Conservation (phyloP, 2,888 invertebrate species). For the Himalopsyche kuldschensis region DNA sequence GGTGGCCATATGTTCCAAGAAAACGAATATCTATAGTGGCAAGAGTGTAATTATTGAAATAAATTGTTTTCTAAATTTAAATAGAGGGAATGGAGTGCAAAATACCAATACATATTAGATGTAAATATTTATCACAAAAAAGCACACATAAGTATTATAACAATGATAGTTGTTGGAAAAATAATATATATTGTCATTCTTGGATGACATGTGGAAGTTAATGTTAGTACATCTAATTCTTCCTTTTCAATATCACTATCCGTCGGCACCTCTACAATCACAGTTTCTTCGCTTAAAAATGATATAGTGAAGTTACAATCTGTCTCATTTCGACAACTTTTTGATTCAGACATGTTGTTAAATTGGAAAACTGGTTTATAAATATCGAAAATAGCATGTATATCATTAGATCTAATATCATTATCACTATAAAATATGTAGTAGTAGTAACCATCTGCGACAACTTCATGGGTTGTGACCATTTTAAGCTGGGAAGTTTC, state of each 20-base stretch:
- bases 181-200: slow-evolving; percentile 77
- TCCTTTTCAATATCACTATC: slow-evolving; percentile 78
- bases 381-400: slow-evolving; percentile 83
- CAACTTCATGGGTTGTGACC: slow-evolving; percentile 70
- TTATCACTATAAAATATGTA: slow-evolving; percentile 89
- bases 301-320: slow-evolving; percentile 74
- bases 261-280: slow-evolving; percentile 83
- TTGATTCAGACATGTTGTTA: slow-evolving; percentile 66
- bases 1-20: too few relatives aligned
- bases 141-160: slow-evolving; percentile 77
- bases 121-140: slow-evolving; percentile 64
- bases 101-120: too few relatives aligned
- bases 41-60: too few relatives aligned
- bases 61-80: too few relatives aligned
- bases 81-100: too few relatives aligned
- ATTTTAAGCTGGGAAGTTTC: slow-evolving; percentile 67
- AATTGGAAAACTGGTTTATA: slow-evolving; percentile 82
- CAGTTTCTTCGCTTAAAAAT: slow-evolving; percentile 75
- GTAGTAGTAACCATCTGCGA: slow-evolving; percentile 81
- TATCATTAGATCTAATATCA: slow-evolving; percentile 76
- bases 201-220: slow-evolving; percentile 79
- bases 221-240: slow-evolving; percentile 69
- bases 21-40: too few relatives aligned
- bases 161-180: slow-evolving; percentile 75
- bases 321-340: slow-evolving; percentile 75